Evolutionary conservation across 92 coral and sea anemone genomes (phyloP), one percentile per base, ranked within the genome.

Genomic region (Zoanthus gigantus): DNA sequence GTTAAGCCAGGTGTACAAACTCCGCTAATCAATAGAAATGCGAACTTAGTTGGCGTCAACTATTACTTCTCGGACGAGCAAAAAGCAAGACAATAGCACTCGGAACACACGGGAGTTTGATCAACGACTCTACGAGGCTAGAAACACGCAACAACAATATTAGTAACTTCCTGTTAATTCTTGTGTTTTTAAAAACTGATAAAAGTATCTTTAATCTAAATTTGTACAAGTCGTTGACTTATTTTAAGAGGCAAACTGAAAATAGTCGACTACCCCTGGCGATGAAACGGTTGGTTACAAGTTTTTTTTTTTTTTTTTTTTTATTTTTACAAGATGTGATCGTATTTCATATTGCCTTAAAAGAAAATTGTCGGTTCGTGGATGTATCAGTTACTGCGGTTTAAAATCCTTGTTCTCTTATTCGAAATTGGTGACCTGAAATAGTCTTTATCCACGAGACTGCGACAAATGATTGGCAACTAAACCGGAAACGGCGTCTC

Each of bases 381-480:
- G 60, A 13, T 46, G 34, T 74, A 74, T 74, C 78, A 74, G 17
- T 79, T 60, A 61, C 54, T 61, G 84, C 44, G 72, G 84, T 79
- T 37, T 34, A 31, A 58, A 79, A 79, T 37, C 60, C 15, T 80
- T 47, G 45, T 42, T 34, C 30, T 60, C 8, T 61, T 34, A 61
- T 80, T 44, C 18, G 72, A 66, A 32, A 5, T 12, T 32, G 9
- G 72, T 67, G 72, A 67, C 29, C 23, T 37, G 56, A 32, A n/a
- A 11, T 58, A 67, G 10, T 60, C 63, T 65, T 31, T 30, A 80
- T 45, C 32, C 85, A 81, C 85, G 76, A 45, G 85, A 45, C 75
- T 32, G 75, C 23, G 75, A 65, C 71, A 66, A 18, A 14, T 81
- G 85, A 81, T 81, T 81, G 85, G 75, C 85, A 44, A 58, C 37